Conservation (phyloP, 2,888 invertebrate genomes). For the Panzeria rudis region DNA sequence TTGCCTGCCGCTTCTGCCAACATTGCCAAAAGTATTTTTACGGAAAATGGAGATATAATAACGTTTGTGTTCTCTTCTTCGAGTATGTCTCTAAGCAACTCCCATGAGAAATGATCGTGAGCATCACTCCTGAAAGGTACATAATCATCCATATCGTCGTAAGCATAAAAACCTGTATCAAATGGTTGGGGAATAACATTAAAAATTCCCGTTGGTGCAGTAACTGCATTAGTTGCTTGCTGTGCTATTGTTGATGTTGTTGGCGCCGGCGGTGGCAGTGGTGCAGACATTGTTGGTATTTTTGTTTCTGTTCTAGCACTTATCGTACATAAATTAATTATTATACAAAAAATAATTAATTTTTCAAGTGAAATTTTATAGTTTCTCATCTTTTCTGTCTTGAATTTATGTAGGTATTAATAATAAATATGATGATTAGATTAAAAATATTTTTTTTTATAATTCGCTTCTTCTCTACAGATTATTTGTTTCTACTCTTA, state of each 20-base stretch:
- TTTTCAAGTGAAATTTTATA: background rate
- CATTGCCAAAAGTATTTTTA: constrained; percentile 89
- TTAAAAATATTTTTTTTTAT: constrained; percentile 29
- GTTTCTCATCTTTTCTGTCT: constrained; percentile 36
- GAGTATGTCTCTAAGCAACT: constrained; percentile 85
- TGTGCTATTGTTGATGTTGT: constrained; percentile 42
- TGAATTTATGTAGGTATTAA: constrained; percentile 3
- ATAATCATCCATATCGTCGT: constrained; percentile 79
- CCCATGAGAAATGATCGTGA: constrained; percentile 88
- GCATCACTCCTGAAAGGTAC: constrained; percentile 81
- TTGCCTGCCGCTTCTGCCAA: constrained; percentile 87
- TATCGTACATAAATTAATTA: constrained; percentile 34
- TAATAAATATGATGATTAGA: background rate
- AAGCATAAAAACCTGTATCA: constrained; percentile 72
- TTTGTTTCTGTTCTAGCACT: constrained; percentile 40
- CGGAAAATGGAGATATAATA: constrained; percentile 90
- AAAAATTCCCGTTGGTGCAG: constrained; percentile 76
- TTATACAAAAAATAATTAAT: constrained; percentile 43
- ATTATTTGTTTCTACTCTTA: constrained; percentile 10
- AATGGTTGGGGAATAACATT: constrained; percentile 73
- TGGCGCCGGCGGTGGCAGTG: constrained; percentile 46
- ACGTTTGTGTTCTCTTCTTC: constrained; percentile 85
- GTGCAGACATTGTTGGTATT: constrained; percentile 17
- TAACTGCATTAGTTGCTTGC: constrained; percentile 68
- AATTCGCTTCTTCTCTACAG: background rate